Conservation (phyloP, 2,797 vertebrate species). For the Lagorchestes hirsutus region DNA sequence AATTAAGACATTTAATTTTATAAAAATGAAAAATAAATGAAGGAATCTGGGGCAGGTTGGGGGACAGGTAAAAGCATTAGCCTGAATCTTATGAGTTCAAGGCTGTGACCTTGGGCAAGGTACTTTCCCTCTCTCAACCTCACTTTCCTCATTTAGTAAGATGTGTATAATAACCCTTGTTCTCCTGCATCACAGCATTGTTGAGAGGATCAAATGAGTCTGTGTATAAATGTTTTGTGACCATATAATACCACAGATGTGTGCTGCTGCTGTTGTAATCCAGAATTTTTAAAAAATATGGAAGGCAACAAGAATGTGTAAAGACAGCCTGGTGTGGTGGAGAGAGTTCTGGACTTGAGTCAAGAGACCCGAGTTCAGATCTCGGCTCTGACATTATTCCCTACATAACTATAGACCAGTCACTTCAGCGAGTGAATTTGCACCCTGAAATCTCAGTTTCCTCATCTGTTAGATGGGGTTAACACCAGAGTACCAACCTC, state of each 20-base stretch:
- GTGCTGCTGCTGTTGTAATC: neutral
- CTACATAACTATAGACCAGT: neutral
- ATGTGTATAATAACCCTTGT: neutral
- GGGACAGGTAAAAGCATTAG: neutral
- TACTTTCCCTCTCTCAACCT: neutral
- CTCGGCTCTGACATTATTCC: neutral
- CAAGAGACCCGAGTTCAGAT: neutral
- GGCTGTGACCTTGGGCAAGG: neutral
- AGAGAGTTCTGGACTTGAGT: neutral
- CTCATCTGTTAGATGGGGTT: conserved; percentile 24
- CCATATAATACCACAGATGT: neutral
- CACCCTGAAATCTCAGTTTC: neutral
- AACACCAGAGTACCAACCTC: neutral
- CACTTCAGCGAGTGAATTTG: neutral
- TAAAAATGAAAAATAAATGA: neutral
- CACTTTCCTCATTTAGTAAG: conserved; percentile 5
- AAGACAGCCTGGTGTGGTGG: neutral
- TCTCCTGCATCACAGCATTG: neutral
- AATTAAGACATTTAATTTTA: neutral
- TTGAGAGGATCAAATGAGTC: conserved; percentile 1
- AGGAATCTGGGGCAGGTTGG: neutral
- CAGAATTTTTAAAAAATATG: neutral
- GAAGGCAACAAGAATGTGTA: neutral
- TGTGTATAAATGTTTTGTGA: neutral
- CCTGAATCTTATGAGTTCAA: neutral